phyloP scores from a whole-genome alignment of 2,797 vertebrate genomes.

The Enoplosus armatus region DNA sequence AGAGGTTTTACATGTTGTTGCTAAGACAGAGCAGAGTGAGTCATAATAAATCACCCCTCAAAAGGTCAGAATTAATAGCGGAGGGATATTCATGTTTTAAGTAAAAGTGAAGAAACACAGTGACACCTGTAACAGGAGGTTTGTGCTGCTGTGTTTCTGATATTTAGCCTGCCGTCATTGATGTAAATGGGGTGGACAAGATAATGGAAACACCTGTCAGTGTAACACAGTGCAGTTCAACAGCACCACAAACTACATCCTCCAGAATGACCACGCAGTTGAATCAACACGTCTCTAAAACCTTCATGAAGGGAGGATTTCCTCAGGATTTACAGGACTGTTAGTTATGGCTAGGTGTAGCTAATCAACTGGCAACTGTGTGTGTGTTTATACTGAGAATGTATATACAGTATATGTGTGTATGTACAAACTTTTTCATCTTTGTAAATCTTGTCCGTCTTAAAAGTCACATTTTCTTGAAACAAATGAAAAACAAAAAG shows the following conservation, averaged over 20 bases:
- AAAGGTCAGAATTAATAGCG: neutral
- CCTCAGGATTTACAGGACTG: too few relatives aligned
- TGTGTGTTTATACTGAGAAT: too few relatives aligned
- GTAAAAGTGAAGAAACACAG: too few relatives aligned
- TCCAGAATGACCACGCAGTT: neutral
- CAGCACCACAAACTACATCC: neutral
- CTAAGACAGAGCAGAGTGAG: neutral
- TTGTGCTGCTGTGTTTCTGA: neutral
- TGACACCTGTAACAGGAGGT: neutral
- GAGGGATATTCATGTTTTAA: neutral
- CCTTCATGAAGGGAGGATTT: neutral
- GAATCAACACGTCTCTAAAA: neutral
- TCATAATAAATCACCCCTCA: conserved; percentile 3
- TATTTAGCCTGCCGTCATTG: neutral
- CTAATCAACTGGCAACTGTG: too few relatives aligned
- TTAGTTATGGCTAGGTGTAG: too few relatives aligned
- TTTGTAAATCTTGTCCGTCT: neutral
- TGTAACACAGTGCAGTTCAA: neutral
- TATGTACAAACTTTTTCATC: neutral
- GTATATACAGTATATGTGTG: too few relatives aligned
- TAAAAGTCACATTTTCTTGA: neutral
- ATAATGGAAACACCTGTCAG: neutral
- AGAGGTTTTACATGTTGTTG: conserved; percentile 13
- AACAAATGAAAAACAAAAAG: neutral
- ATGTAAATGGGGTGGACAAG: neutral